Percentiles rank a stretch among this genome's conserved stretches.
These are phyloP conservation scores for Scaptodrosophila latifasciaeformis DNA, from an alignment of 2,888 invertebrate genomes.

Conservation along the genomic window DNA sequence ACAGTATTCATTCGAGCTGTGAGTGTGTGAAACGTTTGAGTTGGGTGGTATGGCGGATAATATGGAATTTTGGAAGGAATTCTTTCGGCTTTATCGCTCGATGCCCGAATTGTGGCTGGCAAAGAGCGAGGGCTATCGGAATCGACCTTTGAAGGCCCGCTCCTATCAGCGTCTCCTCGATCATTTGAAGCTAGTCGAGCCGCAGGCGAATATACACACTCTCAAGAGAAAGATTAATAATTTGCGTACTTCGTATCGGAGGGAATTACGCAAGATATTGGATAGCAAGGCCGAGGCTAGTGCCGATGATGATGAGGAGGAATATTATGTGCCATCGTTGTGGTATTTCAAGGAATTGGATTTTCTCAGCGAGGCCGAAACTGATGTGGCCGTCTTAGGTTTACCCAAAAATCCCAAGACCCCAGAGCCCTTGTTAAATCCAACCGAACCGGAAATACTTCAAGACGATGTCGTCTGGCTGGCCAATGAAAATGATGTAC, in stretches of 20 bases:
- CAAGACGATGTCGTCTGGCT: no score
- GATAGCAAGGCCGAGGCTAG: conserved; percentile 13
- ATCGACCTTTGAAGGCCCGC: conserved; percentile 30
- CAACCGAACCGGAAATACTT: no score
- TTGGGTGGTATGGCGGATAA: conserved; percentile 31
- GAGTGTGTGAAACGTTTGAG: background rate
- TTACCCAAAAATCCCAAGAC: no score
- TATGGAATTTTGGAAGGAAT: conserved; percentile 35
- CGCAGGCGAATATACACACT: conserved; percentile 36
- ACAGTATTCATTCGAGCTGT: no score
- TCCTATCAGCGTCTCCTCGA: conserved; percentile 34
- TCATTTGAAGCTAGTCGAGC: conserved; percentile 27
- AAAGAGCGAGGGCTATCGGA: conserved; percentile 36
- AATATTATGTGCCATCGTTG: conserved; percentile 38
- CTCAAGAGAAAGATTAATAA: conserved; percentile 56
- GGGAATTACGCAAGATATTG: conserved; percentile 48
- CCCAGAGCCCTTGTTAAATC: no score
- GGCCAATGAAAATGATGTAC: no score
- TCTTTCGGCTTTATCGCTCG: conserved; percentile 44
- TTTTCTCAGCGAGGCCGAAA: conserved; percentile 44
- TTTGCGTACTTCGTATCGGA: conserved; percentile 52
- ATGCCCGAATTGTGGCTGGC: conserved; percentile 50
- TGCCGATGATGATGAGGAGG: background rate
- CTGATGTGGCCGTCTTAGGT: background rate
- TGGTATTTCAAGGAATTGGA: conserved; percentile 55